Conservation (phyloP, 2,888 invertebrate species). For the Portevinia maculata region DNA sequence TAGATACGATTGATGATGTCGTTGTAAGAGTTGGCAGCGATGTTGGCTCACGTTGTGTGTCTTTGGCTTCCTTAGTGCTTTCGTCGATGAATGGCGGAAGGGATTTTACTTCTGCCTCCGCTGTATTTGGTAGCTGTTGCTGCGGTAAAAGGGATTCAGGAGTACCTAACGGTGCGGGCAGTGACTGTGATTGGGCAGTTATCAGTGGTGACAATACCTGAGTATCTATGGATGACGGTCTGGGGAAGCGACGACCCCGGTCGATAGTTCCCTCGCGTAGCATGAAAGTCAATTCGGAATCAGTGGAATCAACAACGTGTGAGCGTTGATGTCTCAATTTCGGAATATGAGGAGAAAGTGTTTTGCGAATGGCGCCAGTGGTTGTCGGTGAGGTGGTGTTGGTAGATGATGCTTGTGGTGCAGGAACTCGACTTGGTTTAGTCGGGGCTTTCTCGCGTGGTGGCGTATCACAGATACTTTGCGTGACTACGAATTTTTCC, state of each 20-base stretch:
- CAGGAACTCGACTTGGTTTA: conserved; percentile 79
- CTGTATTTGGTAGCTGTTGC: conserved; percentile 50
- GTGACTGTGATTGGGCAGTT: conserved; percentile 47
- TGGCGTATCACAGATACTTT: conserved; percentile 81
- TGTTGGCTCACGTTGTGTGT: conserved; percentile 36
- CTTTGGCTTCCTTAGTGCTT: conserved; percentile 36
- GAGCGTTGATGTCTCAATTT: conserved; percentile 66
- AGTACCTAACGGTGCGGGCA: conserved; percentile 51
- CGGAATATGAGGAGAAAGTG: conserved; percentile 66
- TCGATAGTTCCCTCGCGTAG: conserved; percentile 76
- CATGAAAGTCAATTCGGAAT: conserved; percentile 78
- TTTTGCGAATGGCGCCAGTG: conserved; percentile 76
- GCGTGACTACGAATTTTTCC: conserved; percentile 80
- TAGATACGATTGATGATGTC: conserved; percentile 49
- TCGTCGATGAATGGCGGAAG: conserved; percentile 51
- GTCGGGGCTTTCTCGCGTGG: conserved; percentile 81
- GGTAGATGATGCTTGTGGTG: conserved; percentile 31
- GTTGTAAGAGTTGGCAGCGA: conserved; percentile 40
- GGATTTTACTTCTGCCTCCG: conserved; percentile 42
- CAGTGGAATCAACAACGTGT: conserved; percentile 61
- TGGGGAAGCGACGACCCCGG: conserved; percentile 80
- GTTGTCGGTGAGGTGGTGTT: conserved; percentile 62
- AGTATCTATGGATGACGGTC: conserved; percentile 74
- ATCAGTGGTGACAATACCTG: conserved; percentile 40
- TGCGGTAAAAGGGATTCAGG: conserved; percentile 40